Conservation (phyloP, 2,888 invertebrate genomes). For the Emmelina monodactyla region DNA sequence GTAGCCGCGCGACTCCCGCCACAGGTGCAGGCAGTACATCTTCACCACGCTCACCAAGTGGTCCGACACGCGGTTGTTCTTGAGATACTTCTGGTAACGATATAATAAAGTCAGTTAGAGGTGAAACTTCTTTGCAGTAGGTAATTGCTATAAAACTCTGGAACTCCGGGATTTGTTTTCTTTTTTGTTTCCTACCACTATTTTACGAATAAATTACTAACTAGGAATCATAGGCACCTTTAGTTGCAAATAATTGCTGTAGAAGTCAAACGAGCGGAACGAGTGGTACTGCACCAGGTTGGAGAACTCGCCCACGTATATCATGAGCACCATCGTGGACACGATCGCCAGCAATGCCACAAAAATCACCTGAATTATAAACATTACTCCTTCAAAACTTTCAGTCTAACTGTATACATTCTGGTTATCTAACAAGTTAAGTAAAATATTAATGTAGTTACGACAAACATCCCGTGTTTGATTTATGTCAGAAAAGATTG, state of each 20-base stretch:
- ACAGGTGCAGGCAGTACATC: conserved; percentile 36
- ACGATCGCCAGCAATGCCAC: conserved; percentile 32
- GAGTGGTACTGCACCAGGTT: conserved; percentile 45
- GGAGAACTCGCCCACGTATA: conserved; percentile 49
- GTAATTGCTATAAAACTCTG: not conserved
- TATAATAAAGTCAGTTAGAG: not conserved
- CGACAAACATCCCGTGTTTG: too few species aligned
- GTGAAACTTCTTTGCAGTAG: not conserved
- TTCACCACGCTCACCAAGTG: conserved; percentile 36
- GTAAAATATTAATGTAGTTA: too few species aligned
- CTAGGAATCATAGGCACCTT: conserved; percentile 23
- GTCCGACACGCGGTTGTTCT: conserved; percentile 41
- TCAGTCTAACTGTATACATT: too few species aligned
- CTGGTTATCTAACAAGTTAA: too few species aligned
- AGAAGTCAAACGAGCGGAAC: conserved; percentile 39
- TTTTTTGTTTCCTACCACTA: not conserved
- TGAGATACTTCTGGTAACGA: conserved; percentile 30
- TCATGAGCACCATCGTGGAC: conserved; percentile 39
- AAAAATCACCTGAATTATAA: conserved; percentile 35
- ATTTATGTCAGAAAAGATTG: too few species aligned
- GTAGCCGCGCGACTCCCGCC: conserved; percentile 38
- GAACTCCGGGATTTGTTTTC: not conserved
- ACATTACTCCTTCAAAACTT: too few species aligned
- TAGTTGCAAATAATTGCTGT: conserved; percentile 36
- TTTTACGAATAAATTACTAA: not conserved